Base-by-base conservation (phyloP, 2,113 vertebrate species). In the Ornithorhynchus anatinus region DNA sequence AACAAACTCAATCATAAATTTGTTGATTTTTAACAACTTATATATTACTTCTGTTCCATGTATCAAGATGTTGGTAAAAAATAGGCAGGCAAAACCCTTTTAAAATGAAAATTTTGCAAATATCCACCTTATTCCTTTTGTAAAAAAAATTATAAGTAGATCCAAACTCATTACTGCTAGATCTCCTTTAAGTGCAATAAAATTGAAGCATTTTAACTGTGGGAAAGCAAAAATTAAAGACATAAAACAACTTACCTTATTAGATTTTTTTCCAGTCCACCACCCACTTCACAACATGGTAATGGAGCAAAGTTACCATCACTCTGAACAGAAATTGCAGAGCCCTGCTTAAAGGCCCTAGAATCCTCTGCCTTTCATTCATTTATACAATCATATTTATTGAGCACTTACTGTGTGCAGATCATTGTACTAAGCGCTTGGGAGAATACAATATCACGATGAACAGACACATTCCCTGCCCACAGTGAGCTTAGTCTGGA, bases 1-100 rank as follows among this genome's bases (percentile, higher is more conserved):
- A 85, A 66, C 15, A 25, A 79, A 50, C 20, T 66, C 60, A 78
- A 71, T 43, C 68, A 23, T 69, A 85, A 58, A 68, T 19, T 52
- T 53, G 42, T 16, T 35, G 65, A 53, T 38, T 62, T 17, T 75
- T 69, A 73, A 12, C 33, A 59, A 54, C n/a, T n/a, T 72, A 86
- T 54, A 81, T 82, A 78, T 75, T 78, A 58, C 56, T 70, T 77
- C 58, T 61, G 72, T 80, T 69, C 37, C 35, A 48, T 47, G 69
- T 43, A 68, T 68, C 52, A 75, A 6, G 15, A 53, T 27, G 45
- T 53, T 69, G 40, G 27, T 53, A 75, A 84, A 84, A 76, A 59
- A 82, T 10, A 56, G 12, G 33, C 25, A 58, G 40, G 27, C 16
- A 68, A 31, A n/a, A 75, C 58, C 50, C 39, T 74, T 77, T 64